phyloP scores from a whole-genome alignment of 2,888 invertebrate genomes.

The Andrena haemorrhoa region DNA sequence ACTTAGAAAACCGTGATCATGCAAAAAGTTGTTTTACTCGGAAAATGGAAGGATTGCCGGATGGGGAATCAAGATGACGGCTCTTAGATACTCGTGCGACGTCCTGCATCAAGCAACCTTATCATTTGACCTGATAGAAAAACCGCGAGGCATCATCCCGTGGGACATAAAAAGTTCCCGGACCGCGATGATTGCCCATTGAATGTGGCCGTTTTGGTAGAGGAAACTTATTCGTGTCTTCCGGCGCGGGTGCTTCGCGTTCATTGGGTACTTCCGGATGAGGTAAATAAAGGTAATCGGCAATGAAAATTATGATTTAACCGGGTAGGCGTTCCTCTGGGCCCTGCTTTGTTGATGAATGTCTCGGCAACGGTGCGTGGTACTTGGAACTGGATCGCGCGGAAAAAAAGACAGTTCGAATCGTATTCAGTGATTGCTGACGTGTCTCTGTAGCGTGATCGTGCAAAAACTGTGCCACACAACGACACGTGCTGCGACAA shows the following conservation, averaged over 20 bases:
- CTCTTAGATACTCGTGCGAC: too few species aligned
- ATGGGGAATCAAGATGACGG: too few species aligned
- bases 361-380: background rate
- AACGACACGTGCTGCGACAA: background rate
- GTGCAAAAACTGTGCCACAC: slow-evolving; percentile 9
- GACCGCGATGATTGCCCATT: too few species aligned
- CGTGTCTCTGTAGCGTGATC: background rate
- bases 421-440: slow-evolving; percentile 13
- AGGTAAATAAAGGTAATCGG: background rate
- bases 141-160: too few species aligned
- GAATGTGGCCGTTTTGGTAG: background rate
- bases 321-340: background rate
- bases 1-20: slow-evolving; percentile 1
- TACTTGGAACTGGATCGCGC: slow-evolving; percentile 1
- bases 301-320: background rate
- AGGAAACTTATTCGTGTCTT: background rate
- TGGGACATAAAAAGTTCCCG: too few species aligned
- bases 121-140: too few species aligned
- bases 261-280: background rate
- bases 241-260: background rate
- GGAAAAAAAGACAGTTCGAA: background rate
- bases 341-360: slow-evolving; percentile 1
- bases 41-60: background rate
- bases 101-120: too few species aligned
- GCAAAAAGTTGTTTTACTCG: slow-evolving; percentile 1